A percentile compares a stretch with the other conserved stretches of the same genome.
phyloP scores from a whole-genome alignment of 1,140 invertebrate genomes.

The Vanessa tameamea region DNA sequence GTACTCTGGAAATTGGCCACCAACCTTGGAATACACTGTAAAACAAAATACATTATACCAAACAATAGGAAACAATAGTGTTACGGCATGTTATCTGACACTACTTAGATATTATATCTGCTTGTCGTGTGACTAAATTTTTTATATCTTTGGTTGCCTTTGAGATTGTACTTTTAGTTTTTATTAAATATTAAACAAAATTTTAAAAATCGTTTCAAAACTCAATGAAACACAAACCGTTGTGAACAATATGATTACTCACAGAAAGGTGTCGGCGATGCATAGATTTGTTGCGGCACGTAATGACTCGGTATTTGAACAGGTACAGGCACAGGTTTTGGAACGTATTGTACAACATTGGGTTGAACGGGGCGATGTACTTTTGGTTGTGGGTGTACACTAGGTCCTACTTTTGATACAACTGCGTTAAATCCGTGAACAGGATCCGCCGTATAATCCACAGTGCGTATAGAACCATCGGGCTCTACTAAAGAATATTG shows the following conservation, averaged over 20 bases:
- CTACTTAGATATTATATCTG: slow-evolving; percentile 47
- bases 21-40: slow-evolving; percentile 60
- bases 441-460: slow-evolving; percentile 83
- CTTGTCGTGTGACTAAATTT: slow-evolving; percentile 21
- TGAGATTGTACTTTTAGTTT: not conserved
- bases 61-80: slow-evolving; percentile 41
- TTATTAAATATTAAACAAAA: not conserved
- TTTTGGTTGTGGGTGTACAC: slow-evolving; percentile 68
- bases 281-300: slow-evolving; percentile 45
- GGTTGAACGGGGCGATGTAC: slow-evolving; percentile 44
- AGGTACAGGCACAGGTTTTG: slow-evolving; percentile 59
- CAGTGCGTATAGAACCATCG: slow-evolving; percentile 85
- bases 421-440: slow-evolving; percentile 82
- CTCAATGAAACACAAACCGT: not conserved
- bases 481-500: slow-evolving; percentile 85
- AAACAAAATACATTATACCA: slow-evolving; percentile 39
- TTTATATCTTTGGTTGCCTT: slow-evolving; percentile 13
- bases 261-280: slow-evolving; percentile 75
- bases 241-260: slow-evolving; percentile 42
- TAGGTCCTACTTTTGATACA: slow-evolving; percentile 81
- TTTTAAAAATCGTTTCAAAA: not conserved
- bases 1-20: slow-evolving; percentile 58
- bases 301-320: slow-evolving; percentile 54
- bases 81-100: slow-evolving; percentile 40
- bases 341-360: slow-evolving; percentile 42